Evolutionary conservation across 2,888 invertebrate species (phyloP), one percentile per base, ranked within the genome.

Genomic region (Mechanitis mazaeus): DNA sequence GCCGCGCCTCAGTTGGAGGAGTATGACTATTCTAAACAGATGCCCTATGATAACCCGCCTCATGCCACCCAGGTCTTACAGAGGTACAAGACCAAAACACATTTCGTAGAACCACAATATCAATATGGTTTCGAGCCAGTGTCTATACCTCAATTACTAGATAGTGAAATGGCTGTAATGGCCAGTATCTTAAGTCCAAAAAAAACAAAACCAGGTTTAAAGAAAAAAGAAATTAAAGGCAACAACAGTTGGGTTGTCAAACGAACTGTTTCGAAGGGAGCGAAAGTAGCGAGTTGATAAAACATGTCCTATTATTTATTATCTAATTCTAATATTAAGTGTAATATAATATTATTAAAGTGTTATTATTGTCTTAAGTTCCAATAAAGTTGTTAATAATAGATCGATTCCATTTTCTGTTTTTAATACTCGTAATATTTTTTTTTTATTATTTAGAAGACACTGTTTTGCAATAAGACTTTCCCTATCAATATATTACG

Each of bases 61-160:
- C 78, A 73, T 60, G 83, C 82, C 1, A 80, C 86, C n/a, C 78
- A 77, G 4, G 83, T 84, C 3, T 73, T 72, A 46, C 78, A 79
- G 59, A 77, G 72, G 53, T 81, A 79, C 60, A 82, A 75, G 62
- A 69, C 68, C 11, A 84, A 78, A 70, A 86, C 86, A 46, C 81
- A 81, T 63, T 87, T 88, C 62, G 86, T 89, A 47, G 88, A 89
- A 68, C 90, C 91, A 0, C 88, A 86, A 64, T 90, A 85, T 69
- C 89, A 90, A 67, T 90, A 90, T 68, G 91, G 91, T 7, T 90
- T 90, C 71, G 87, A 89, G 66, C 90, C 91, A 9, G 76, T 87
- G 59, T 71, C 80, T 7, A 68, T 87, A 65, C 86, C 88, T 46
- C 75, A 75, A 60, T 72, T 87, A 33, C 76, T 88, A 45, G 88